phyloP scores from a whole-genome alignment of 1,140 invertebrate genomes.

The Apocrypta bakeri region DNA sequence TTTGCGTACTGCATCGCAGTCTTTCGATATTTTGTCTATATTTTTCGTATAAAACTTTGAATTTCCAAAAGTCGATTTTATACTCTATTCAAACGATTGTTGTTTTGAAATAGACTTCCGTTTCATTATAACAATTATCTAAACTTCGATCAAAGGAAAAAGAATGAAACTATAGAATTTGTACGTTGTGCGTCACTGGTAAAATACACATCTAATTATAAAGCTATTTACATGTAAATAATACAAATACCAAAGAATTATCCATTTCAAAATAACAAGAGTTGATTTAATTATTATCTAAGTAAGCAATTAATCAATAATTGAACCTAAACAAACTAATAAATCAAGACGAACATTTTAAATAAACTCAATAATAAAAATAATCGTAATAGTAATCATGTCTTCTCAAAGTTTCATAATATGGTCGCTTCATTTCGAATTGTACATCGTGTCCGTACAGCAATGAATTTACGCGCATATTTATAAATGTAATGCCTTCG shows the following conservation, averaged over 20 bases:
- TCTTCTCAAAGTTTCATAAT: background rate
- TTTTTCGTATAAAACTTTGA: constrained; percentile 4
- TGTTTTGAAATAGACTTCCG: background rate
- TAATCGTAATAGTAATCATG: background rate
- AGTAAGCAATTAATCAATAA: background rate
- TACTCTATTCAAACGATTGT: background rate
- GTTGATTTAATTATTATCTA: background rate
- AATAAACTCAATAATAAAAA: background rate
- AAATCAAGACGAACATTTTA: background rate
- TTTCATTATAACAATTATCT: background rate
- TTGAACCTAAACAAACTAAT: background rate
- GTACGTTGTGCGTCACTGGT: constrained; percentile 9
- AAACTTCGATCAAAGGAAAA: background rate
- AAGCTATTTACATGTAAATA: background rate
- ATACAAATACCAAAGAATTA: background rate
- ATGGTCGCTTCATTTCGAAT: background rate
- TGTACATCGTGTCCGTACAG: background rate
- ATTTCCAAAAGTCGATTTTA: background rate
- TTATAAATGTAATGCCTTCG: constrained; percentile 6
- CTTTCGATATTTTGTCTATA: background rate
- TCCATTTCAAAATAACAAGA: constrained; percentile 17
- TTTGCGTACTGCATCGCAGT: background rate
- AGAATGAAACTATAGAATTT: background rate
- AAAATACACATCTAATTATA: background rate
- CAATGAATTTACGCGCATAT: background rate